phyloP scores from a whole-genome alignment of 2,113 vertebrate genomes.

The Trichomycterus rosablanca region DNA sequence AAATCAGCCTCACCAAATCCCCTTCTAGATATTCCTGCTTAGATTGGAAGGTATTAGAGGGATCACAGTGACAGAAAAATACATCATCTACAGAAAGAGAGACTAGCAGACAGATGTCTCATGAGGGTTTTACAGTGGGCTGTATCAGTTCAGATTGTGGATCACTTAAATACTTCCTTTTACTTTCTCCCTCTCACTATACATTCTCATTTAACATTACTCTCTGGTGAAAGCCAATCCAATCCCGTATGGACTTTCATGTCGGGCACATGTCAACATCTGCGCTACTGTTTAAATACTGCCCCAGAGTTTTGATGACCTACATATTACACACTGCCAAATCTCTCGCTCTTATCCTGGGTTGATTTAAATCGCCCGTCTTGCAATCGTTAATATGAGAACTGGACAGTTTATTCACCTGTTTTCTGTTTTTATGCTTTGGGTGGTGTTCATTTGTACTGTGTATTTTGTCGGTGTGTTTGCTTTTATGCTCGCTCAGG shows the following conservation, averaged over 20 bases:
- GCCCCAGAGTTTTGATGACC: slow-evolving; percentile 7
- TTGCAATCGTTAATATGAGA: neutral
- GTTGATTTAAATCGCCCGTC: slow-evolving; percentile 5
- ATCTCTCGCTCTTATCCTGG: neutral
- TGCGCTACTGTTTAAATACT: slow-evolving; percentile 31
- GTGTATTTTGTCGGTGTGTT: too few species aligned
- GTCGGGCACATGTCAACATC: slow-evolving; percentile 32
- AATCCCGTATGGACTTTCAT: slow-evolving; percentile 27
- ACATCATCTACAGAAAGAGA: slow-evolving; percentile 47
- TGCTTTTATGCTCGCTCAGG: too few species aligned
- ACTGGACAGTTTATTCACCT: neutral
- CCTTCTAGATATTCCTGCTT: slow-evolving; percentile 71
- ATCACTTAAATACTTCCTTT: slow-evolving; percentile 28
- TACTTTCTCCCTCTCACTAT: too few species aligned
- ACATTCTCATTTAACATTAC: slow-evolving; percentile 26
- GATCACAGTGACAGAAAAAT: slow-evolving; percentile 69
- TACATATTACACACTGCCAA: slow-evolving; percentile 23
- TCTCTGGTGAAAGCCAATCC: too few species aligned
- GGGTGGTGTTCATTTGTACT: too few species aligned
- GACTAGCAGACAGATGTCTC: slow-evolving; percentile 47
- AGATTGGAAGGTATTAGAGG: slow-evolving; percentile 72
- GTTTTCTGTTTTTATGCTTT: neutral
- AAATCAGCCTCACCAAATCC: slow-evolving; percentile 74
- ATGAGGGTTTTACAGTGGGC: slow-evolving; percentile 44
- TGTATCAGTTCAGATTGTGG: slow-evolving; percentile 16